Conservation (phyloP, 1,140 invertebrate genomes). For the Drosophila burlai region DNA sequence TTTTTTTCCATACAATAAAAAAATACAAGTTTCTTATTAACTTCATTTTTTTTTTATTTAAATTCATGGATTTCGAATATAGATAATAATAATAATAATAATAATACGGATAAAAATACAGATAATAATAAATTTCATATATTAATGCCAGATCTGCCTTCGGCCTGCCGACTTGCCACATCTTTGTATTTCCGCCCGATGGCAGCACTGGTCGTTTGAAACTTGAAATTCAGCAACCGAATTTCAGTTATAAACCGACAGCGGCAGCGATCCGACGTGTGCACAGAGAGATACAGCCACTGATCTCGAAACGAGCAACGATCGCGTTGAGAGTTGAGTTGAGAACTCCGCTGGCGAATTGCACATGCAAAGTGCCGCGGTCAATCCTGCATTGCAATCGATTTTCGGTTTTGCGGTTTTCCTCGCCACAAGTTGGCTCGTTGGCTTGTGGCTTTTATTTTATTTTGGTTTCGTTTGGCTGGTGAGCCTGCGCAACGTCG, state of each 20-base stretch:
- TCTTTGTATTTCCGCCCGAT: background rate
- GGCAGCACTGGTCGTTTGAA: conserved; percentile 2
- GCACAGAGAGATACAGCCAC: background rate
- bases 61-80: too few relatives aligned
- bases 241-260: conserved; percentile 5
- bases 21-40: too few relatives aligned
- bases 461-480: conserved; percentile 32
- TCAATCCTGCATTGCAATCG: conserved; percentile 30
- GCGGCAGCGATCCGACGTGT: conserved; percentile 7
- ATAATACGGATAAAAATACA: too few relatives aligned
- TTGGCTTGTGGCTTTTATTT: conserved; percentile 24
- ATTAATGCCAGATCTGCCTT: background rate
- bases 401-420: conserved; percentile 13
- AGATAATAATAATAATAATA: too few relatives aligned
- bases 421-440: conserved; percentile 22
- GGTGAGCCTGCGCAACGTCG: conserved; percentile 33
- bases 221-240: conserved; percentile 1
- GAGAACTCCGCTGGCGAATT: conserved; percentile 31
- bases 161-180: background rate
- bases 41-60: too few relatives aligned
- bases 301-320: background rate
- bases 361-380: conserved; percentile 51
- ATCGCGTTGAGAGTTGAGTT: conserved; percentile 6
- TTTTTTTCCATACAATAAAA: too few relatives aligned
- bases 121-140: too few relatives aligned